Base-by-base conservation (phyloP, 2,888 invertebrate species). In the Tenodera sinensis region DNA sequence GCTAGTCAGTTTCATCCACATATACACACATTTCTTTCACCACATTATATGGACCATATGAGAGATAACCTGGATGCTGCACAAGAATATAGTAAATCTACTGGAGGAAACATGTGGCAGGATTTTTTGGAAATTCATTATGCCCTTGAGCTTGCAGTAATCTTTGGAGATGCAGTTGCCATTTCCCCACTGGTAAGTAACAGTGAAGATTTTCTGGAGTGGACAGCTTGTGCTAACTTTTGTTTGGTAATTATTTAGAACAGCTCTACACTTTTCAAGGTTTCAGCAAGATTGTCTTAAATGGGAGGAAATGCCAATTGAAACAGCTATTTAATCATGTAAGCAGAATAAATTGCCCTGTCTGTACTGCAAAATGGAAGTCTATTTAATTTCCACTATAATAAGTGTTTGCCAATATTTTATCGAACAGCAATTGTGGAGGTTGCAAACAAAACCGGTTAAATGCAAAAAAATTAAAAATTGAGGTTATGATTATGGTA, bases 1-100 rank as follows among this genome's bases (percentile, higher is more conserved):
- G 94, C 94, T 88, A 93, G 93, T 91, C 94, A 94, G 91, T 92
- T 94, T 28, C 94, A 94, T 92, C 93, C 94, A 4, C 94, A 94
- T 91, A 47, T 93, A 28, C 94, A 94, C 90, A 93, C 92, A 12
- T 92, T 93, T 85, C 88, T 94, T 54, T 91, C 92, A 25, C 91
- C 91, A 27, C 91, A 92, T 88, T 93, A 94, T 90, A 93, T 92
- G 91, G 93, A 93, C 91, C 91, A 90, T 89, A 91, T 93, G 88
- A 93, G 93, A 90, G 91, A 91, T 47, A 92, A 93, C 91, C 92
- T 92, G 83, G 90, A 91, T 20, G 93, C 92, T 30, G 93, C 93
- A 20, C 90, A 92, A 34, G 90, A 91, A 20, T 93, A 93, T 90
- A 92, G 91, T 87, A 82, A 90, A 28, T 91, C 91, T 54, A 91